Evolutionary conservation across 2,888 invertebrate species (phyloP).

Genomic region (Choristoneura rosaceana): DNA sequence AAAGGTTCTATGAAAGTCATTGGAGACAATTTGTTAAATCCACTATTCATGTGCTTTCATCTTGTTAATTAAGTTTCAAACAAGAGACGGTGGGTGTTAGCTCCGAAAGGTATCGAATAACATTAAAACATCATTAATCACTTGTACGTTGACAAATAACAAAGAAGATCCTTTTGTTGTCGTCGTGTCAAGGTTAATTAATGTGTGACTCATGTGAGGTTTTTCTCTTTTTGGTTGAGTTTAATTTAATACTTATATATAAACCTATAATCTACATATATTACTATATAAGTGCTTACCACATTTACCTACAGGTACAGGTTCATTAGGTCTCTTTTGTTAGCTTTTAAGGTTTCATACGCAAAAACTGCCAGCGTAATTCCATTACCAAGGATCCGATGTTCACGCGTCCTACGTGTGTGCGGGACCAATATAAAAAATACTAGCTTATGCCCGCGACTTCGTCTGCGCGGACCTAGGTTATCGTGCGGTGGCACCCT

Average conservation of each 20-base stretch:
- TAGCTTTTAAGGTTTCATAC: no score
- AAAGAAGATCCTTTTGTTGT: background rate
- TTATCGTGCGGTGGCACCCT: no score
- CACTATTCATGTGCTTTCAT: background rate
- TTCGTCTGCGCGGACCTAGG: no score
- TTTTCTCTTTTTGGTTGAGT: background rate
- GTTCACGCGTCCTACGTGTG: no score
- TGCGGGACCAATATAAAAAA: no score
- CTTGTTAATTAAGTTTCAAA: conserved; percentile 24
- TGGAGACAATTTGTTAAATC: conserved; percentile 1
- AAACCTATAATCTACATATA: background rate
- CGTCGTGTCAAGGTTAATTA: background rate
- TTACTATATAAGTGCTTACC: no score
- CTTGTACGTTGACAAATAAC: background rate
- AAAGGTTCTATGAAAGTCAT: conserved; percentile 8
- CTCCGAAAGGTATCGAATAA: conserved; percentile 5
- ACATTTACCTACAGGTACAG: no score
- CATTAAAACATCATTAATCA: conserved; percentile 2
- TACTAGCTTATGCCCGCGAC: no score
- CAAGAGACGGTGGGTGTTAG: conserved; percentile 10
- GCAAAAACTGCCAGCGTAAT: no score
- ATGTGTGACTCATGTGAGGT: background rate
- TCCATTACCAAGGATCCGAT: no score
- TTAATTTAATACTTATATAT: background rate
- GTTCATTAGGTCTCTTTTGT: no score